Evolutionary conservation across 2,797 vertebrate species (phyloP).

Genomic region (Gymnoscopelus microlampas): DNA sequence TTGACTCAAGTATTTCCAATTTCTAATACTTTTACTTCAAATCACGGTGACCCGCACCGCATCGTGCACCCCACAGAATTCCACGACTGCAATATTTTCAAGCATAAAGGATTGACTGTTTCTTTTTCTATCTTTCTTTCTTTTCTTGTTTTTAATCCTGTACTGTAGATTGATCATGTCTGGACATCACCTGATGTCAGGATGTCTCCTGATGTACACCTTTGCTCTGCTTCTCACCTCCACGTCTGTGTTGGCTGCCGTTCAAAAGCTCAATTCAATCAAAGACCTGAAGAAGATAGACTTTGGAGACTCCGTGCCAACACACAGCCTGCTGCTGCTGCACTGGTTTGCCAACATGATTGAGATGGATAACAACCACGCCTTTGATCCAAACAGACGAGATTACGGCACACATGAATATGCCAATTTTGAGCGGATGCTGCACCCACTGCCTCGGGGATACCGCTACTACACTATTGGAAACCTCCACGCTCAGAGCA

Average conservation of each 20-base stretch:
- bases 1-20: too few relatives aligned
- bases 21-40: too few relatives aligned
- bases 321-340: slow-evolving; percentile 64
- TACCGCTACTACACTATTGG: slow-evolving; percentile 67
- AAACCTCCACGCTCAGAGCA: slow-evolving; percentile 37
- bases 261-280: slow-evolving; percentile 46
- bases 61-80: too few relatives aligned
- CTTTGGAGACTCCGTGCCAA: slow-evolving; percentile 53
- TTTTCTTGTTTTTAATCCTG: background rate
- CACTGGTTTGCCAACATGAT: slow-evolving; percentile 69
- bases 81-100: too few relatives aligned
- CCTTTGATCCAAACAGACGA: slow-evolving; percentile 52
- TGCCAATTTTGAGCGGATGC: slow-evolving; percentile 57
- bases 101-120: too few relatives aligned
- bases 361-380: slow-evolving; percentile 34
- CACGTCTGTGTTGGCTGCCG: slow-evolving; percentile 46
- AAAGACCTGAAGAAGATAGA: slow-evolving; percentile 48
- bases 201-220: slow-evolving; percentile 17
- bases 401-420: slow-evolving; percentile 69
- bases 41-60: too few relatives aligned
- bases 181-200: background rate
- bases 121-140: too few relatives aligned
- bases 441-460: slow-evolving; percentile 40
- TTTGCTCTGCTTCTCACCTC: slow-evolving; percentile 38
- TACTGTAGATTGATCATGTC: slow-evolving; percentile 44